These are phyloP conservation scores for Megaceryle alcyon DNA, from an alignment of 2,797 vertebrate species.

Conservation along the genomic window DNA sequence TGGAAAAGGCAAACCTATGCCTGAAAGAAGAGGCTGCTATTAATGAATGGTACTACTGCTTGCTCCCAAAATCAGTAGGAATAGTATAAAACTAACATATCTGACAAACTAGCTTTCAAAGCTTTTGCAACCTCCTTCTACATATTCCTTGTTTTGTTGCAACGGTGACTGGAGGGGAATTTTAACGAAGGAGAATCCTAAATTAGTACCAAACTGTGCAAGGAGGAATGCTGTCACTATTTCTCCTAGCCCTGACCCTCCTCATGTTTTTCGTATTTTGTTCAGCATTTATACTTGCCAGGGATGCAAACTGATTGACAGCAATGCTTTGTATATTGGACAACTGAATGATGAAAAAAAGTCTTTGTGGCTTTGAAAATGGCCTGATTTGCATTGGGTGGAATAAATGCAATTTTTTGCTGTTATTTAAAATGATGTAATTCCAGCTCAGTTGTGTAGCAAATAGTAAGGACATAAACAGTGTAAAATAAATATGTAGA, in stretches of 20 bases:
- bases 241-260: not conserved
- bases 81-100: not conserved
- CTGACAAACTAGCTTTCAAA: not conserved
- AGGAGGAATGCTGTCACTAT: not conserved
- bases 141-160: not conserved
- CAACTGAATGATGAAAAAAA: not conserved
- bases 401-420: constrained; percentile 37
- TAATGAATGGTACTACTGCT: not conserved
- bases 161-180: not conserved
- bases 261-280: not conserved
- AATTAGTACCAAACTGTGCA: not conserved
- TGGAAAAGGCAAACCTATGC: not conserved
- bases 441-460: not conserved
- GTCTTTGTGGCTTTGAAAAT: constrained; percentile 13
- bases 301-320: constrained; percentile 20
- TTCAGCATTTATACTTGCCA: constrained; percentile 46
- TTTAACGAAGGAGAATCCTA: not conserved
- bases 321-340: constrained; percentile 16
- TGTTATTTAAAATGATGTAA: constrained; percentile 18
- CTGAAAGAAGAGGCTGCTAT: not conserved
- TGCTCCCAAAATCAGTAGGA: not conserved
- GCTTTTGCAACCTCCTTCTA: not conserved
- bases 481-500: not conserved
- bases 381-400: not conserved
- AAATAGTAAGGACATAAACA: constrained; percentile 11